Conservation (phyloP, 2,797 vertebrate species). For the Lophura swinhoii region DNA sequence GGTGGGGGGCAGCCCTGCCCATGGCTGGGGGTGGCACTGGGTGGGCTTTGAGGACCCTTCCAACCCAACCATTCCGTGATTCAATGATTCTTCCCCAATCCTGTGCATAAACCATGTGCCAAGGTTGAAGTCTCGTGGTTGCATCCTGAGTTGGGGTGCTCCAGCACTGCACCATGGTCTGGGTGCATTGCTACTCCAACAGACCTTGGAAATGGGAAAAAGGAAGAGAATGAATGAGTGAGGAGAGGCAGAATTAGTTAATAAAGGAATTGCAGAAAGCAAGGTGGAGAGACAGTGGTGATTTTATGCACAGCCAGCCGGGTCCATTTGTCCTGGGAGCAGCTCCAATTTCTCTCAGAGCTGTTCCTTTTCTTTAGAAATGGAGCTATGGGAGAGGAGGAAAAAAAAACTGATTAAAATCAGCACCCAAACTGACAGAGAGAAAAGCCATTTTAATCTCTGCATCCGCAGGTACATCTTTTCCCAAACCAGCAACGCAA, state of each 20-base stretch:
- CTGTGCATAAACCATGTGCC: background rate
- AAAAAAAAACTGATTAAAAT: constrained; percentile 42
- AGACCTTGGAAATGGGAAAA: constrained; percentile 13
- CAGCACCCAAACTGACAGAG: constrained; percentile 53
- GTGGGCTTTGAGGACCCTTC: no score
- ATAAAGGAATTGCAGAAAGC: constrained; percentile 65
- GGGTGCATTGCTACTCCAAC: background rate
- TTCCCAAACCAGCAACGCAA: constrained; percentile 22
- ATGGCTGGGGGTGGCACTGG: no score
- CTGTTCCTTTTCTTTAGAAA: constrained; percentile 54
- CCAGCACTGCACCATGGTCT: background rate
- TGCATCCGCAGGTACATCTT: background rate
- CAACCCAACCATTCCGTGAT: no score
- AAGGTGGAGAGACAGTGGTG: constrained; percentile 70
- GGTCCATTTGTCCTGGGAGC: constrained; percentile 65
- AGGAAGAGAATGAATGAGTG: constrained; percentile 47
- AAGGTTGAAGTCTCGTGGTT: background rate
- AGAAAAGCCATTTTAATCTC: constrained; percentile 42
- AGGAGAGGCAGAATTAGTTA: constrained; percentile 62
- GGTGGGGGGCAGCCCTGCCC: no score
- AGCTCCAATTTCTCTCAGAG: constrained; percentile 64
- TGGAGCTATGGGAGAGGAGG: constrained; percentile 12
- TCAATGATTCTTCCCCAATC: background rate
- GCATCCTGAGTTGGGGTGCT: background rate
- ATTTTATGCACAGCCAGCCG: constrained; percentile 75